Evolutionary conservation across 2,113 vertebrate genomes (phyloP).

Genomic region (Athene noctua): DNA sequence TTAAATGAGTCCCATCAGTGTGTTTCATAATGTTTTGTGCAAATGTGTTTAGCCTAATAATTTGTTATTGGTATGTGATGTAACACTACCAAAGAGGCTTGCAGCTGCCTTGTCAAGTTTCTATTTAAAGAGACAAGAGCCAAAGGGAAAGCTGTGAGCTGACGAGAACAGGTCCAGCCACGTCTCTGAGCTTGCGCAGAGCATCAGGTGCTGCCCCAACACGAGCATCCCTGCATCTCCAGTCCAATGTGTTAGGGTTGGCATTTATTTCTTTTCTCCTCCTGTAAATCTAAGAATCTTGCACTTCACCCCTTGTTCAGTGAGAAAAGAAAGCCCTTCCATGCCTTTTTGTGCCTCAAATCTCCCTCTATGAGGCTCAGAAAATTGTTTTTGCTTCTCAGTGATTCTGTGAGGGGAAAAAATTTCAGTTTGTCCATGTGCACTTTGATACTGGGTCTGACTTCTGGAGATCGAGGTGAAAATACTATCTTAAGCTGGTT

Average conservation of each 20-base stretch:
- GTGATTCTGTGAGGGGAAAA: background rate
- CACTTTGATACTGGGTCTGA: background rate
- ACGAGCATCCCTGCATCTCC: accelerated
- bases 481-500: background rate
- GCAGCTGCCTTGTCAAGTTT: background rate
- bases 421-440: background rate
- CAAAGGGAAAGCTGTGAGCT: background rate
- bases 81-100: background rate
- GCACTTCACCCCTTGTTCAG: background rate
- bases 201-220: background rate
- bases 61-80: background rate
- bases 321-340: background rate
- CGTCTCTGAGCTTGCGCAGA: accelerated
- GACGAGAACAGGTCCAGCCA: background rate
- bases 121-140: background rate
- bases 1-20: background rate
- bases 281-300: background rate
- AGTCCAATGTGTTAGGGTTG: background rate
- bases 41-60: background rate
- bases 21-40: conserved; percentile 4
- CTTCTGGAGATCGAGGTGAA: background rate
- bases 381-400: background rate
- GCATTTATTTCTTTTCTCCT: background rate
- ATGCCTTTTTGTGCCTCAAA: background rate
- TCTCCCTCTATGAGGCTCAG: background rate